phyloP scores from a whole-genome alignment of 1,140 invertebrate species.

The Philopotamus ludificatus region DNA sequence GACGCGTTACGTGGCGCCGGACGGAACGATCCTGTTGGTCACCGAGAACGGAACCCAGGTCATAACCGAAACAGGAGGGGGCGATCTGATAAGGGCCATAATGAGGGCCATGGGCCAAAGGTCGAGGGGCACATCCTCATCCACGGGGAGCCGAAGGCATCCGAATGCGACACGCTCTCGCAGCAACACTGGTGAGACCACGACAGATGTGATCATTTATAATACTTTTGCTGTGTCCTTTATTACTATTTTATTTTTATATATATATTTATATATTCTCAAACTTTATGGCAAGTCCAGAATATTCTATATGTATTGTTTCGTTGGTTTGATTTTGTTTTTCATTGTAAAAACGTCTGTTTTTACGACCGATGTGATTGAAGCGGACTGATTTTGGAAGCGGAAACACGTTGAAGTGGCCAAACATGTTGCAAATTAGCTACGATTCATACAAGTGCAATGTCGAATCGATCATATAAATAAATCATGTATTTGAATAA shows the following conservation, averaged over 20 bases:
- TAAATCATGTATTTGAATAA: not conserved
- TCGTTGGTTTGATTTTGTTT: too few species aligned
- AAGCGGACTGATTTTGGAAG: not conserved
- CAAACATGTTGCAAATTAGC: not conserved
- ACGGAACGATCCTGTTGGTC: conserved; percentile 55
- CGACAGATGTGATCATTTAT: conserved; percentile 5
- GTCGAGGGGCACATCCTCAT: conserved; percentile 47
- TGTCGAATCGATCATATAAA: too few species aligned
- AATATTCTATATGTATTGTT: conserved; percentile 12
- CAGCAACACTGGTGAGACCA: conserved; percentile 50
- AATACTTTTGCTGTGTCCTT: conserved; percentile 13
- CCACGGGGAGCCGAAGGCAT: conserved; percentile 47
- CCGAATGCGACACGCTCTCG: conserved; percentile 31
- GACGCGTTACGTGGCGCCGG: conserved; percentile 53
- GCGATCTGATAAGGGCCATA: conserved; percentile 53
- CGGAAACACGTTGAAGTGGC: conserved; percentile 17
- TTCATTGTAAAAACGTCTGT: not conserved
- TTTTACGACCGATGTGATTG: not conserved
- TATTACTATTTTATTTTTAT: not conserved
- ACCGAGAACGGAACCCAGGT: conserved; percentile 56
- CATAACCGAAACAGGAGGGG: conserved; percentile 54
- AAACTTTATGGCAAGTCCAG: not conserved
- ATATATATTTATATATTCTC: conserved; percentile 1
- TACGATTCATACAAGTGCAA: too few species aligned
- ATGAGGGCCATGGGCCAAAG: conserved; percentile 47